Evolutionary conservation across 2,888 invertebrate genomes (phyloP), one percentile per base, ranked within the genome.

Genomic region (Agrochola litura): DNA sequence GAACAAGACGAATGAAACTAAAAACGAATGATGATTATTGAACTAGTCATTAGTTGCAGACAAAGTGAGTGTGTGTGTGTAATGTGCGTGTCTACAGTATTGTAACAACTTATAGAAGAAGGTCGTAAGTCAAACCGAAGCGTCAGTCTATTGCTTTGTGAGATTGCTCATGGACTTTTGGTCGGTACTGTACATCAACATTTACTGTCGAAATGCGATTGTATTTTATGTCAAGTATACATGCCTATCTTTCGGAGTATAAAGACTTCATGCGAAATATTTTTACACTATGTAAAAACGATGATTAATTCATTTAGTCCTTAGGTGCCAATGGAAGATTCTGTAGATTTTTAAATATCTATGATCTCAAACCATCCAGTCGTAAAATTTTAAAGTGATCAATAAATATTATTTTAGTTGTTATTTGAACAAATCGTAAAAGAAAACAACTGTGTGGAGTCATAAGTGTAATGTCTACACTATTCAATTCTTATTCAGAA

Each of bases 371-470:
- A 43, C 2, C 0, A 25, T 52, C 5, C 3, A 52, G 52, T 54
- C 14, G 10, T 54, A 22, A 22, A 65, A 49, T 71, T 43, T 54
- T 79, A 14, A 67, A 83, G 84, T 81, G 71, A 56, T 66, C 4
- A 25, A 56, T 79, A 78, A 81, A 83, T 83, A 83, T 78, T 78
- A 61, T 25, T 4, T 19, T n/a, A 37, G 16, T 43, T 46, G n/a
- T 37, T 79, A 61, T 68, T 78, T 64, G 6, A 52, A 49, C 6
- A 30, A 60, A 60, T 60, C 19, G 1, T 37, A 25, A 52, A 10
- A 41, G 43, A 64, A 19, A 41, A 58, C 52, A 77, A 64, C 16
- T 9, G 5, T 46, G 41, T 56, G 30, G 8, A 54, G 54, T 16
- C 14, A 19, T 43, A 65, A 82, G 83, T 77, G 78, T 56, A 60